Percentiles rank a stretch among this genome's conserved stretches.
These are phyloP conservation scores for Triplophysa bombifrons DNA, from an alignment of 2,797 vertebrate species.

Conservation along the genomic window DNA sequence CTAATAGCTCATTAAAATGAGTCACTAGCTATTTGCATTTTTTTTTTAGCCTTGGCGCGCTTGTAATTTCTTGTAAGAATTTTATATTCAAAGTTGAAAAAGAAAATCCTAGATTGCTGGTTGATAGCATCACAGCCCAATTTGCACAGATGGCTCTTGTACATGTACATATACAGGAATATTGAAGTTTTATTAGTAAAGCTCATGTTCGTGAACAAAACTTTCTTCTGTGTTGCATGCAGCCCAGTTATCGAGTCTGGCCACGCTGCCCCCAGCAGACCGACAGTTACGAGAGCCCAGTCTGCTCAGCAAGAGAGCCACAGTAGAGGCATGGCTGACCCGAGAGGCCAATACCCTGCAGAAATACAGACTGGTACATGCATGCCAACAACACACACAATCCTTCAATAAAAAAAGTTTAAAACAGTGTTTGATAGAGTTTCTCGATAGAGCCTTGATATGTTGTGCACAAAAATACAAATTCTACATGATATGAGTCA, in stretches of 20 bases:
- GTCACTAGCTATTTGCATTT: not conserved
- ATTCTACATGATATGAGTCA: no score
- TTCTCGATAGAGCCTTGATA: no score
- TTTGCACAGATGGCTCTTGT: not conserved
- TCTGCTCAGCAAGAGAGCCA: conserved; percentile 89
- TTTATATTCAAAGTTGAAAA: no score
- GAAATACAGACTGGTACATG: conserved; percentile 90
- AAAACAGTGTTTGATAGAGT: not conserved
- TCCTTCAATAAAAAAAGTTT: not conserved
- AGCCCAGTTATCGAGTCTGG: conserved; percentile 89
- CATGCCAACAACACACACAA: conserved; percentile 2
- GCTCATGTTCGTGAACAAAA: conserved; percentile 5
- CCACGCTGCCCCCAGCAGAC: conserved; percentile 83
- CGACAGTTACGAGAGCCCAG: conserved; percentile 85
- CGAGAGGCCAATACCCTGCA: conserved; percentile 94
- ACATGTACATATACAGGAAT: not conserved
- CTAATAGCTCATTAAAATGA: no score
- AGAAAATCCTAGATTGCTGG: no score
- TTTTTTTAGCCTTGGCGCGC: not conserved
- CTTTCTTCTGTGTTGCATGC: not conserved
- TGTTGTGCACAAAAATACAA: no score
- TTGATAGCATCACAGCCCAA: no score
- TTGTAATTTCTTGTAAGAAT: not conserved
- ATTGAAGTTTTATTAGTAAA: not conserved
- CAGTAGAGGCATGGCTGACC: conserved; percentile 91